Evolutionary conservation across 2,797 vertebrate genomes (phyloP).

Genomic region (Rhinoraja longicauda): DNA sequence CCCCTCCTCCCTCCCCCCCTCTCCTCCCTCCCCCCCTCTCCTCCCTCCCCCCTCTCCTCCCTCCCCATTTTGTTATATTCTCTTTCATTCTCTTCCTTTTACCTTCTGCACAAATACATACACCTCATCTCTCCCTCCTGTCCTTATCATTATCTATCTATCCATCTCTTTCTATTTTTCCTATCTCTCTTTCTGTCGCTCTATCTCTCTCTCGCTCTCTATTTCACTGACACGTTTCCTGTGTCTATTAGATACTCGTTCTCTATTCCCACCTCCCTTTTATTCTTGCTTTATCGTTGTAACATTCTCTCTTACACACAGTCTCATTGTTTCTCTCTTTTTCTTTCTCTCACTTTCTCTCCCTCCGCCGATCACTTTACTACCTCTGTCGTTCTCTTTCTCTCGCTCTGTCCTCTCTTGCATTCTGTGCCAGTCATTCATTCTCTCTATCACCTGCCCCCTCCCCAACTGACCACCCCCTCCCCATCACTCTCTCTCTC

Average conservation of each 20-base stretch:
- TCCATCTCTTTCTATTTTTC: neutral
- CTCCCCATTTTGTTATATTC: neutral
- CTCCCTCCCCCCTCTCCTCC: no score
- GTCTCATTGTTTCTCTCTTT: no score
- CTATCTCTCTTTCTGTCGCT: neutral
- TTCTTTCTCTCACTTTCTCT: no score
- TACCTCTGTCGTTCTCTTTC: no score
- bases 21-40: neutral
- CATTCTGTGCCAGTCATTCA: no score
- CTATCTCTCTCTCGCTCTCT: neutral
- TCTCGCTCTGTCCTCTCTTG: no score
- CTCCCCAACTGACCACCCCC: no score
- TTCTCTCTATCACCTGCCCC: no score
- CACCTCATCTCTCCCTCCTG: neutral
- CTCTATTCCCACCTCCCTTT: no score
- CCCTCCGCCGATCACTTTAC: no score
- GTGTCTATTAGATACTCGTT: neutral
- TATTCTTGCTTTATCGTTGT: no score
- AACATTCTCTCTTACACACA: neutral
- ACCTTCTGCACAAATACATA: neutral
- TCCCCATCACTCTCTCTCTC: neutral
- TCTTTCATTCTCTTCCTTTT: neutral
- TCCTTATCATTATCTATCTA: neutral
- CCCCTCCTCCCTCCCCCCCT: no score
- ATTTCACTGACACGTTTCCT: neutral